phyloP scores from a whole-genome alignment of 2,113 vertebrate species.

The Carollia perspicillata region DNA sequence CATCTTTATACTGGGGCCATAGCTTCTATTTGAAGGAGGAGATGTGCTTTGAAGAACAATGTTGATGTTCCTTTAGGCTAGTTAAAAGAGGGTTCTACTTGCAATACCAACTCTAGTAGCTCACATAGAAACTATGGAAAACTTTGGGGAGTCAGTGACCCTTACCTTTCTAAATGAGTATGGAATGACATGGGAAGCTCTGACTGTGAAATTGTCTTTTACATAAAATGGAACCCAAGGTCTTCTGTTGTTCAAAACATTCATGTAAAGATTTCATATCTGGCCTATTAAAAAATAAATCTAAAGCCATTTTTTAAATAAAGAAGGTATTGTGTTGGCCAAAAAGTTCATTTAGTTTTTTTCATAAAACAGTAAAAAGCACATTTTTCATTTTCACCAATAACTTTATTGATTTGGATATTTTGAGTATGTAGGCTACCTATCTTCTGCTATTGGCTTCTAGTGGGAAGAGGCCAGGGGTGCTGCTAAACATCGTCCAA shows the following conservation, averaged over 20 bases:
- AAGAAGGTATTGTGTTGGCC: background rate
- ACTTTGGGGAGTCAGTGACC: background rate
- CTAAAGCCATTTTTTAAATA: background rate
- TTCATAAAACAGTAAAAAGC: too few relatives aligned
- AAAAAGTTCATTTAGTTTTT: too few relatives aligned
- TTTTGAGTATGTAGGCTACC: too few relatives aligned
- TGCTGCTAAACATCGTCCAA: too few relatives aligned
- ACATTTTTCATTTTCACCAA: too few relatives aligned
- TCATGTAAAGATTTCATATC: background rate
- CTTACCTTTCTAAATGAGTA: conserved; percentile 29
- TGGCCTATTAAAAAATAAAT: background rate
- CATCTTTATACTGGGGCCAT: background rate
- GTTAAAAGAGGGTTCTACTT: background rate
- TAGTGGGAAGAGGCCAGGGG: too few relatives aligned
- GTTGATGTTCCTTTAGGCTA: background rate
- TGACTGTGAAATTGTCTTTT: conserved; percentile 26
- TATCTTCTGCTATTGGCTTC: too few relatives aligned
- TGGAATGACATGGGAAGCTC: background rate
- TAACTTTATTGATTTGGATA: too few relatives aligned
- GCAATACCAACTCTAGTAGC: background rate
- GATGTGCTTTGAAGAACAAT: background rate
- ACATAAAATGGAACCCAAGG: background rate
- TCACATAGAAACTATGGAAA: background rate
- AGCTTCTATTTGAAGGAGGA: conserved; percentile 8
- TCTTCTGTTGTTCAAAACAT: conserved; percentile 28